phyloP scores from a whole-genome alignment of 2,113 vertebrate species.

The Plotosus lineatus region DNA sequence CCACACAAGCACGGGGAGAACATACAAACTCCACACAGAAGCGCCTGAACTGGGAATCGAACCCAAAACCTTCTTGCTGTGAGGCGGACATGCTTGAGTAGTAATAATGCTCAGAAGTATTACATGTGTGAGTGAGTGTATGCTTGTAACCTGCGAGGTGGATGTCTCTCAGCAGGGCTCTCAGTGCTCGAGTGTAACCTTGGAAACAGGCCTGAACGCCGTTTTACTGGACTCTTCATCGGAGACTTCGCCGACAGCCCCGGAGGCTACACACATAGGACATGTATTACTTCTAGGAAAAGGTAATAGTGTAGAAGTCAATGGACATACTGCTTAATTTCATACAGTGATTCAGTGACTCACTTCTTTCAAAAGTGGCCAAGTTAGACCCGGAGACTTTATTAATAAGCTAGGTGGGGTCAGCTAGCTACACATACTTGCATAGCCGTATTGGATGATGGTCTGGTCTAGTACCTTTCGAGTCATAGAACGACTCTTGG shows the following conservation, averaged over 20 bases:
- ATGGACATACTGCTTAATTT: neutral
- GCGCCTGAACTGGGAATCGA: too few relatives aligned
- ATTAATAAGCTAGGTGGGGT: too few relatives aligned
- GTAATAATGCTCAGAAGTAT: neutral
- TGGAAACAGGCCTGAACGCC: conserved; percentile 91
- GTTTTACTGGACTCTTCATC: conserved; percentile 91
- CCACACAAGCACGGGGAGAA: too few relatives aligned
- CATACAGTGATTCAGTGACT: neutral
- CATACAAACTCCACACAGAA: too few relatives aligned
- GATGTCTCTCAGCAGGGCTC: conserved; percentile 76
- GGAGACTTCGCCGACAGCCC: conserved; percentile 81
- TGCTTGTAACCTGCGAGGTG: conserved; percentile 73
- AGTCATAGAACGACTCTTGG: too few relatives aligned
- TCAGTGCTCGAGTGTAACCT: conserved; percentile 90
- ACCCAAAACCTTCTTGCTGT: too few relatives aligned
- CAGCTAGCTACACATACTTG: too few relatives aligned
- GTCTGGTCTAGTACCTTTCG: too few relatives aligned
- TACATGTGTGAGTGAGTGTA: neutral
- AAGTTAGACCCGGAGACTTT: neutral
- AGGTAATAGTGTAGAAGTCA: neutral
- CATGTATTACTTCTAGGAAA: neutral
- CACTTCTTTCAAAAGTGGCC: too few relatives aligned
- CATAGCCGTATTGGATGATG: too few relatives aligned
- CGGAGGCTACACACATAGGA: conserved; percentile 75
- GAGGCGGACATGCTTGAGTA: too few relatives aligned